Evolutionary conservation across 2,888 invertebrate species (phyloP).

Genomic region (Hypomecis atomaria): DNA sequence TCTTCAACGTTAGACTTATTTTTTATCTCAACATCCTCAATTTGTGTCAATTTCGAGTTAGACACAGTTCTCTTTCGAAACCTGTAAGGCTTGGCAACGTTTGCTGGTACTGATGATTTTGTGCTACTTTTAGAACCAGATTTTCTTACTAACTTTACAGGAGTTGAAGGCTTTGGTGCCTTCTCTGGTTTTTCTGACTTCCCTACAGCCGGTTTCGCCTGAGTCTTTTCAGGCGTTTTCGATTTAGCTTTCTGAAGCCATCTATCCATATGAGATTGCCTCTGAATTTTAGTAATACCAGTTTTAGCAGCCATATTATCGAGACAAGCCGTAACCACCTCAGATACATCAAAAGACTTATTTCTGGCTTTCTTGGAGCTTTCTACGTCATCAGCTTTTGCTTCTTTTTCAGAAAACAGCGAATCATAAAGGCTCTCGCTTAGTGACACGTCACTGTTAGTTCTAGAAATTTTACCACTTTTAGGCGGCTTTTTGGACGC

Average conservation of each 20-base stretch:
- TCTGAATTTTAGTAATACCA: slow-evolving; percentile 77
- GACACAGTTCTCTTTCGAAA: slow-evolving; percentile 15
- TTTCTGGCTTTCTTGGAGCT: slow-evolving; percentile 60
- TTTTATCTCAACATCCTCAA: not conserved
- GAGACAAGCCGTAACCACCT: slow-evolving; percentile 78
- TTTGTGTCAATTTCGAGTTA: slow-evolving; percentile 3
- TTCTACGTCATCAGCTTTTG: slow-evolving; percentile 62
- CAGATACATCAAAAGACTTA: slow-evolving; percentile 73
- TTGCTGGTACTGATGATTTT: slow-evolving; percentile 3
- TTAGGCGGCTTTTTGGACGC: slow-evolving; percentile 55
- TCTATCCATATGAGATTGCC: slow-evolving; percentile 80
- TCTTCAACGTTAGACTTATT: not conserved
- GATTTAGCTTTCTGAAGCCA: slow-evolving; percentile 82
- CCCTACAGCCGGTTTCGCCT: slow-evolving; percentile 5
- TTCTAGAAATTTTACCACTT: slow-evolving; percentile 67
- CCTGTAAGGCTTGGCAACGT: slow-evolving; percentile 4
- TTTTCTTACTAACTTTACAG: slow-evolving; percentile 13
- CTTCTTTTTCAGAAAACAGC: slow-evolving; percentile 74
- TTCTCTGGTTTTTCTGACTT: slow-evolving; percentile 15
- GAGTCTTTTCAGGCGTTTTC: slow-evolving; percentile 76
- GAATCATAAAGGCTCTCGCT: slow-evolving; percentile 80
- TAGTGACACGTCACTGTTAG: slow-evolving; percentile 75
- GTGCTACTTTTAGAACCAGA: not conserved
- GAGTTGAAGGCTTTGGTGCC: not conserved
- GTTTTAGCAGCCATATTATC: slow-evolving; percentile 81